phyloP scores from a whole-genome alignment of 1,140 invertebrate genomes.

The Nixonia krombeini region DNA sequence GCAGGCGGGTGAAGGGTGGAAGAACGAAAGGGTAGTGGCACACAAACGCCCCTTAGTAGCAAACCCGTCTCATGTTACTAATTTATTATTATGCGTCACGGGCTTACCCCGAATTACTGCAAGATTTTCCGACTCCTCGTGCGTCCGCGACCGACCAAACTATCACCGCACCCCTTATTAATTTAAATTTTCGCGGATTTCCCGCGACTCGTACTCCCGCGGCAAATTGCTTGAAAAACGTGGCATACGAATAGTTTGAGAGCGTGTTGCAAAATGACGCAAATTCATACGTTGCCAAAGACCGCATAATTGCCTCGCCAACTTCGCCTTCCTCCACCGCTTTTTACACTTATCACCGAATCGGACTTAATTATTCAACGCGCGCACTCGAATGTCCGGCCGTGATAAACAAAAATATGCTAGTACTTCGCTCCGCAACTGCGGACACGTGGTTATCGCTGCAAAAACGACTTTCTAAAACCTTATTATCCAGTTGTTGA shows the following conservation, averaged over 20 bases:
- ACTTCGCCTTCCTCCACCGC: too few species aligned
- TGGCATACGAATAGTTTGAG: conserved; percentile 38
- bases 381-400: too few species aligned
- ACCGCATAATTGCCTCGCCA: conserved; percentile 20
- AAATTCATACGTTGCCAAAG: conserved; percentile 19
- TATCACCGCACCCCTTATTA: conserved; percentile 44
- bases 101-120: conserved; percentile 47
- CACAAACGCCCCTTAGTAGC: conserved; percentile 55
- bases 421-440: too few species aligned
- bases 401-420: too few species aligned
- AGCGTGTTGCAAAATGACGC: background rate
- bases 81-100: conserved; percentile 62
- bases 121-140: conserved; percentile 51
- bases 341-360: too few species aligned
- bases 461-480: too few species aligned
- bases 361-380: too few species aligned
- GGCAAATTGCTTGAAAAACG: too few species aligned
- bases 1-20: conserved; percentile 27
- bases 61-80: conserved; percentile 63
- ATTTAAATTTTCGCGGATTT: conserved; percentile 45
- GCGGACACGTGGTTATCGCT: too few species aligned
- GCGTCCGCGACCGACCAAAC: conserved; percentile 36
- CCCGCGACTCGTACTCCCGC: too few species aligned
- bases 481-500: too few species aligned
- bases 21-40: conserved; percentile 45